Base-by-base conservation (phyloP, 2,797 vertebrate species). In the Paedocypris micromegethes region DNA sequence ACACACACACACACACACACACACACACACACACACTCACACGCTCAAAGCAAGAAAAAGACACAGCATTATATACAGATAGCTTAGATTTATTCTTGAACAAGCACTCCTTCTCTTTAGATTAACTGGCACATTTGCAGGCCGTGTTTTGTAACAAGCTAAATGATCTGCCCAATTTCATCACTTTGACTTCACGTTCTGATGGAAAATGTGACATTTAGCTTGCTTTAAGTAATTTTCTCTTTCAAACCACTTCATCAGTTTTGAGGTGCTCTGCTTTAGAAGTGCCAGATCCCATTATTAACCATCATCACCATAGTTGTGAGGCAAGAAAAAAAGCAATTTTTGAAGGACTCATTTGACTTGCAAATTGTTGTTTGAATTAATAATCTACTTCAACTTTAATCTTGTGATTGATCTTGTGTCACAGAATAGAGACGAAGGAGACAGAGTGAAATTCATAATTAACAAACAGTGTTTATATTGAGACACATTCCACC, bases 121-220 rank as follows among this genome's bases (percentile, higher is more conserved):
- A 60, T 68, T 60, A 53, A 68, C 53, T 48, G 60, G 38, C 9
- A 9, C 4, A 68, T 45, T 37, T 60, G 6, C 43, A 68, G 52
- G 49, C 5, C 6, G 4, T 68, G 4, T 68, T 53, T 60, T 43
- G 47, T 9, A 47, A 68, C 41, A 58, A 44, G 6, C 7, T 43
- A 51, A 52, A 64, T 52, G 9, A 60, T 45, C 56, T 45, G 42
- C 8, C 23, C 41, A 3, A 59, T 58, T 67, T 58, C 9, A 49
- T 50, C 49, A 7, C 8, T 45, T 43, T 66, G 45, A 41, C 7
- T 58, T 67, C 56, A 40, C 52, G 58, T 68, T 42, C 39, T 5
- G 3, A 37, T 68, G 44, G 51, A n/a, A 60, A 68, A 60, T 54
- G 4, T 68, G 58, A 48, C 66, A 68, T 61, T 68, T 68, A 46